These are phyloP conservation scores for Tortrix viridana DNA, from an alignment of 2,888 invertebrate species.

Conservation along the genomic window DNA sequence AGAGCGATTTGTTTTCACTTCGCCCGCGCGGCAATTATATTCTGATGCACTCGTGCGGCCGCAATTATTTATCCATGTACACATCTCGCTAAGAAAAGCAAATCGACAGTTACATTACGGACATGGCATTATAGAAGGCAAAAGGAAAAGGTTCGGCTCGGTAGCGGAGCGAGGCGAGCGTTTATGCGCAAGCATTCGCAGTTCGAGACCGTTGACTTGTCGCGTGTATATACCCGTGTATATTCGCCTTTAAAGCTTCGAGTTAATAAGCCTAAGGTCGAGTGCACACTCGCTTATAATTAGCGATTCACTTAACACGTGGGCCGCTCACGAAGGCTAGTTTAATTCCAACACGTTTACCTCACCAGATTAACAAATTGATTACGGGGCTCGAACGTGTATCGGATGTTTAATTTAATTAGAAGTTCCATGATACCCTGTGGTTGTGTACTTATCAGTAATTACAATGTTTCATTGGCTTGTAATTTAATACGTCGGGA, in stretches of 20 bases:
- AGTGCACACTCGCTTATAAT: conserved; percentile 32
- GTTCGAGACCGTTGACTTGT: conserved; percentile 21
- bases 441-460: conserved; percentile 37
- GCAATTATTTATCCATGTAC: conserved; percentile 68
- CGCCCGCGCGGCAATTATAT: conserved; percentile 31
- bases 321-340: conserved; percentile 29
- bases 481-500: conserved; percentile 35
- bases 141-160: conserved; percentile 40
- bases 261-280: conserved; percentile 32
- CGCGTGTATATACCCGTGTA: conserved; percentile 32
- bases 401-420: conserved; percentile 36
- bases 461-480: conserved; percentile 35
- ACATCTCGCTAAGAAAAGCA: conserved; percentile 62
- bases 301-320: conserved; percentile 38
- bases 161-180: conserved; percentile 50
- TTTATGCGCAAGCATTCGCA: conserved; percentile 30
- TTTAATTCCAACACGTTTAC: conserved; percentile 36
- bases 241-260: conserved; percentile 38
- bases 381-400: conserved; percentile 32
- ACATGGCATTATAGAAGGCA: conserved; percentile 34
- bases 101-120: conserved; percentile 56
- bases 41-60: conserved; percentile 50
- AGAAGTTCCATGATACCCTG: conserved; percentile 37
- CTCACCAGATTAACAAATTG: conserved; percentile 38
- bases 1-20: conserved; percentile 31